Evolutionary conservation across 2,888 invertebrate species (phyloP), one percentile per base, ranked within the genome.

Genomic region (Sminthurinus aureus): DNA sequence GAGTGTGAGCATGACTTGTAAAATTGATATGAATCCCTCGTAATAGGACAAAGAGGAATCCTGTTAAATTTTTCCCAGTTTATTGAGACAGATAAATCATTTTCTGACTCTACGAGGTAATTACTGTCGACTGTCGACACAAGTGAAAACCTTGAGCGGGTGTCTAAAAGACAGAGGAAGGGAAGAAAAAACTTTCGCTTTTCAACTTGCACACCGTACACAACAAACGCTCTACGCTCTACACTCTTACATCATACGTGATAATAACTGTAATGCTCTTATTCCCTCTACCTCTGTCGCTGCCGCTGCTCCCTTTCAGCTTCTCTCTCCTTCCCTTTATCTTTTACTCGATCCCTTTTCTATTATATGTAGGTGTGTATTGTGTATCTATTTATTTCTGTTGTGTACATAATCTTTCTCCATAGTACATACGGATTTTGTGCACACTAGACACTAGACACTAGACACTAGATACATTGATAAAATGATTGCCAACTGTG

Each of bases 61-160:
- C 86, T 85, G 85, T 86, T 86, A 86, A 84, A 85, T 84, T 84
- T 84, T 86, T 84, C 85, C 81, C 66, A 81, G 73, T 86, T 85
- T 82, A 79, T 84, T 84, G 85, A 84, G 84, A 64, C 76, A 13
- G 81, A 86, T 86, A 86, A 85, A 86, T 86, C 86, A 86, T 84
- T 79, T 84, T 79, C 82, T 81, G 77, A 69, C 67, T n/a, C 15
- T 50, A 18, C 18, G 51, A 79, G 67, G 79, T 79, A 84, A 85
- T 85, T 85, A 85, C 84, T 84, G 85, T 82, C 85, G 80, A 85
- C 84, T 84, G 85, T 82, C 85, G 80, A 74, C 38, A 22, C 83
- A 76, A 52, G 69, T 69, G 20, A 69, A 69, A 69, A 69, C 69
- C n/a, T 58, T 58, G 18, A 58, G 58, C 58, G 58, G 58, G 15